Conservation (phyloP, 2,797 vertebrate species). For the Orientallactaga sibirica region DNA sequence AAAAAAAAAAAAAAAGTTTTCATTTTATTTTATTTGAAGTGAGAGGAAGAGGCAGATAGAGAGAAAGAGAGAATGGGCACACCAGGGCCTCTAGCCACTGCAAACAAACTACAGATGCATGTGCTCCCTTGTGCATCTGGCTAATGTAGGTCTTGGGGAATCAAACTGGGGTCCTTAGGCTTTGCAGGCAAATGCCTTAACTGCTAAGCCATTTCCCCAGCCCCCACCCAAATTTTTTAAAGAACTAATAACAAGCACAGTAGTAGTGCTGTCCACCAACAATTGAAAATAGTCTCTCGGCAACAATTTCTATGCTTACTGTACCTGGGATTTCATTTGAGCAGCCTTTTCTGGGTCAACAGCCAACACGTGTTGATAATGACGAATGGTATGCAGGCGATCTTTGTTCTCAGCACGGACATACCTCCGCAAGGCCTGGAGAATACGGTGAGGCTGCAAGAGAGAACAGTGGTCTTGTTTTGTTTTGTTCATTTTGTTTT, state of each 20-base stretch:
- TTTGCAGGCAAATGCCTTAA: too few relatives aligned
- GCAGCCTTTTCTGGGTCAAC: slow-evolving; percentile 98
- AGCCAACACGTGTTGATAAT: slow-evolving; percentile 97
- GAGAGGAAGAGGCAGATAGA: too few relatives aligned
- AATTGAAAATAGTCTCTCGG: fast-evolving
- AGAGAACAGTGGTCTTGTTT: background rate
- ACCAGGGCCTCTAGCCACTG: too few relatives aligned
- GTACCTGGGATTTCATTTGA: slow-evolving; percentile 99
- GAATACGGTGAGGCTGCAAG: slow-evolving; percentile 95
- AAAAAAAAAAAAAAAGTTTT: too few relatives aligned
- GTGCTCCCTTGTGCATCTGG: too few relatives aligned
- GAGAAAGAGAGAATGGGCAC: too few relatives aligned
- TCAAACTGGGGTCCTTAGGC: too few relatives aligned
- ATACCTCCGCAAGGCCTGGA: slow-evolving; percentile 95
- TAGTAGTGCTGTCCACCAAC: background rate
- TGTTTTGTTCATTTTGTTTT: too few relatives aligned
- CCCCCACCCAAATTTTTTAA: background rate
- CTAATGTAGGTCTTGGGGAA: too few relatives aligned
- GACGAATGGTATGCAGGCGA: slow-evolving; percentile 96
- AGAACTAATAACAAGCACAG: background rate
- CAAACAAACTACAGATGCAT: too few relatives aligned
- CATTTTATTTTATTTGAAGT: background rate
- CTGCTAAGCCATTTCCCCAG: too few relatives aligned
- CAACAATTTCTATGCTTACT: fast-evolving
- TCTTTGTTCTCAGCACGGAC: slow-evolving; percentile 98